phyloP scores from a whole-genome alignment of 2,888 invertebrate genomes.

The Drosophila affinis region DNA sequence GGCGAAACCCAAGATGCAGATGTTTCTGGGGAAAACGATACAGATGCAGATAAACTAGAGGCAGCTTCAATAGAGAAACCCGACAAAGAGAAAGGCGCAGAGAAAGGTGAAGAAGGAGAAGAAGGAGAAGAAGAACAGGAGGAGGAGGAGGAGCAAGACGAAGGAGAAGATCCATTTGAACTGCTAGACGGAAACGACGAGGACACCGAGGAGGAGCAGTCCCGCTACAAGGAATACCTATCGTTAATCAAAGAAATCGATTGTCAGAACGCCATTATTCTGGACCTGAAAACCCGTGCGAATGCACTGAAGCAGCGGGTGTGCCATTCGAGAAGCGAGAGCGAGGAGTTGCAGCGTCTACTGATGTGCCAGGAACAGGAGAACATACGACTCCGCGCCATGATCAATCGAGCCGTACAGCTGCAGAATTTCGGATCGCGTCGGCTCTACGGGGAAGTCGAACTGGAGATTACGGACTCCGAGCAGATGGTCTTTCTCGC shows the following conservation, averaged over 20 bases:
- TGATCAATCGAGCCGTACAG: constrained; percentile 68
- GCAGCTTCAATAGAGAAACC: not conserved
- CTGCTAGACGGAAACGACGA: constrained; percentile 11
- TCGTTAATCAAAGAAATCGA: constrained; percentile 66
- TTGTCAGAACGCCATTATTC: constrained; percentile 67
- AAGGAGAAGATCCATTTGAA: constrained; percentile 34
- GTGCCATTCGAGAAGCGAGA: constrained; percentile 63
- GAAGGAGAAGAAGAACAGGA: constrained; percentile 5
- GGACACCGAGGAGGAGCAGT: constrained; percentile 23
- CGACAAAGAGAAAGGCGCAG: not conserved
- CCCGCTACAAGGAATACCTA: constrained; percentile 64
- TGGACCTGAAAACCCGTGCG: constrained; percentile 61
- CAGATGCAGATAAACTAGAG: not conserved
- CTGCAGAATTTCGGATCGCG: constrained; percentile 78
- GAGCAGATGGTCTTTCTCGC: constrained; percentile 62
- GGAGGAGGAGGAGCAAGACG: constrained; percentile 18
- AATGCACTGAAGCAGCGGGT: constrained; percentile 1
- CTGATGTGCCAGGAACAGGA: constrained; percentile 71
- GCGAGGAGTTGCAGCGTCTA: constrained; percentile 62
- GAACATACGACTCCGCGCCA: constrained; percentile 64
- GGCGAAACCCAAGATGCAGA: not conserved
- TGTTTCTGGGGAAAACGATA: not conserved
- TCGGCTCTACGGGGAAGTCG: constrained; percentile 66
- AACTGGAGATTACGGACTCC: constrained; percentile 65
- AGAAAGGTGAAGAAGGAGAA: not conserved